Base-by-base conservation (phyloP, 2,113 vertebrate genomes). In the Oryzias woworae region DNA sequence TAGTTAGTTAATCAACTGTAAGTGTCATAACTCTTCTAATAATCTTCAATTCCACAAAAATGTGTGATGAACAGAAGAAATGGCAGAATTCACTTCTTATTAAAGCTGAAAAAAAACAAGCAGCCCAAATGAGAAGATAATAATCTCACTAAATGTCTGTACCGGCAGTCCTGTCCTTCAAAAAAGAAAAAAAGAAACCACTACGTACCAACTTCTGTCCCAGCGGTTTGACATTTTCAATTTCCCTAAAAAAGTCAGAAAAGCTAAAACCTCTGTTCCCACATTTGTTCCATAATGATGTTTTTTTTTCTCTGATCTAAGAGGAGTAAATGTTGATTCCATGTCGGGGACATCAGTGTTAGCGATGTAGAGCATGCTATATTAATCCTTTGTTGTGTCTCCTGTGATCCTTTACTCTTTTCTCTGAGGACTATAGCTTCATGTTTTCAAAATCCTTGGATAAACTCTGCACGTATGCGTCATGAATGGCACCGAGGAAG, bases 401-500 rank as follows among this genome's bases (percentile, higher is more conserved):
- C 43, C 23, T n/a, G 18, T 2, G 22, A 13, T 41, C 17, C 5
- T 55, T 4, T 49, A 42, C 28, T 58, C 28, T 53, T 50, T 47
- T 60, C 41, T 31, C 13, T 50, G 57, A 0, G 8, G 42, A 83
- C 93, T 95, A 98, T 83, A 96, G 89, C 68, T 94, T 96, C 81
- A 95, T 77, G 73, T 89, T 95, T 83, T 92, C 91, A 57, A 91
- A 90, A 71, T 92, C 94, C 92, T 96, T 98, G 82, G 93, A 87
- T 68, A 98, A 78, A 84, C 91, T 94, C 89, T 96, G 95, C 72
- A 97, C 81, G 86, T 98, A 99, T 55, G 96, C 95, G 69, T 95
- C 93, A 16, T 99, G 96, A 81, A 99, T 95, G 26, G 94, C 92
- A 66, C 89, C 90, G 59, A 99, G 94, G 89, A 99, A 99, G 75